Evolutionary conservation across 2,797 vertebrate species (phyloP).

Genomic region (Anguilla marmorata): DNA sequence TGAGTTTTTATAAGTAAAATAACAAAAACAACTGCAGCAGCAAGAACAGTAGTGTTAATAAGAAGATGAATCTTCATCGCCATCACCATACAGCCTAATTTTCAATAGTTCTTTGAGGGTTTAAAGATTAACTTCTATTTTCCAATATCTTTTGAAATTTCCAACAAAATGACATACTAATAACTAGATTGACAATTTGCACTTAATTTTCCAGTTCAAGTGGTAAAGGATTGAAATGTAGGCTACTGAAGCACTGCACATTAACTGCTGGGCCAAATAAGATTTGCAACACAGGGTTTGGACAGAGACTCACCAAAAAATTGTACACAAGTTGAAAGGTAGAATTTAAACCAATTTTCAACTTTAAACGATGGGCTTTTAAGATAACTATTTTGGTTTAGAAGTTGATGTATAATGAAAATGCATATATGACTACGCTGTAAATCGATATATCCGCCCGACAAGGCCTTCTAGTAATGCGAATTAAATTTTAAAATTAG

Average conservation of each 20-base stretch:
- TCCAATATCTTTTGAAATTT: not conserved
- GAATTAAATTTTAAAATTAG: not conserved
- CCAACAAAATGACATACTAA: not conserved
- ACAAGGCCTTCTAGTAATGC: not conserved
- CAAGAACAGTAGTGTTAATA: not conserved
- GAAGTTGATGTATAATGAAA: not conserved
- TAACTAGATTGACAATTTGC: not conserved
- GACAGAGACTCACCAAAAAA: not conserved
- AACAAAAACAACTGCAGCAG: not conserved
- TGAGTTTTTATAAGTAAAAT: no score
- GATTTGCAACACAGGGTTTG: not conserved
- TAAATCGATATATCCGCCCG: not conserved
- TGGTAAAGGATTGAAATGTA: not conserved
- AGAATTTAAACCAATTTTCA: not conserved
- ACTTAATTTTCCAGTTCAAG: not conserved
- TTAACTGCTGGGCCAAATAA: not conserved
- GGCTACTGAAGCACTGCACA: not conserved
- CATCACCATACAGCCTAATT: not conserved
- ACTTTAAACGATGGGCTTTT: not conserved
- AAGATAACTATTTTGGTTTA: not conserved
- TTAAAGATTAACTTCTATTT: not conserved
- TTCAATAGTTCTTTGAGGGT: not conserved
- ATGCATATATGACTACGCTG: not conserved
- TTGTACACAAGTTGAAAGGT: not conserved
- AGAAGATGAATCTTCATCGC: not conserved